Evolutionary conservation across 2,797 vertebrate genomes (phyloP).

Genomic region (Pygocentrus nattereri): DNA sequence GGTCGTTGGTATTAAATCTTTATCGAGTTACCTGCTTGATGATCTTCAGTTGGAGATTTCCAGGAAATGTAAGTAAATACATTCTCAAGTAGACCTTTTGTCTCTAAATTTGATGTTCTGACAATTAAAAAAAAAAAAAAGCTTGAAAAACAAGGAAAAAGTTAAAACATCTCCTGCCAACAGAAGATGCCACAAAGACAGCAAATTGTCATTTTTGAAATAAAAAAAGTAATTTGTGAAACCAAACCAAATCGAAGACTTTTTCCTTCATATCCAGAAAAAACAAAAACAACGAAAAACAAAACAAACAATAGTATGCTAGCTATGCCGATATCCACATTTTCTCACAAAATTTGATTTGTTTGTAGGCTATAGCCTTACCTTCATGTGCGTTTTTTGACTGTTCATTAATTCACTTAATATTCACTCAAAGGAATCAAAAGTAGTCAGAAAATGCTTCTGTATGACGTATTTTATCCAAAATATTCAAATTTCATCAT

Average conservation of each 20-base stretch:
- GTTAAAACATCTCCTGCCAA: conserved; percentile 67
- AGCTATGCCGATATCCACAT: conserved; percentile 85
- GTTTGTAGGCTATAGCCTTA: no score
- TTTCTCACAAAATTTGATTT: conserved; percentile 92
- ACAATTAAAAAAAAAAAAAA: conserved; percentile 48
- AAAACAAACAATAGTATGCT: conserved; percentile 84
- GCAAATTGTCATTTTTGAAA: conserved; percentile 17
- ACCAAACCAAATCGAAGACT: conserved; percentile 86
- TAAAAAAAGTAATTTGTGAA: conserved; percentile 84
- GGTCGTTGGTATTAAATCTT: background rate
- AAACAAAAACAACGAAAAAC: conserved; percentile 81
- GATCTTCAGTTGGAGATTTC: background rate
- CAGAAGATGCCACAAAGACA: conserved; percentile 9
- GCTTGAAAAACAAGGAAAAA: conserved; percentile 75
- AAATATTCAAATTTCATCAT: no score
- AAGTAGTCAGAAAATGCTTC: no score
- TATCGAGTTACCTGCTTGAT: background rate
- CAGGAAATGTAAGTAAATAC: background rate
- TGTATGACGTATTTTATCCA: no score
- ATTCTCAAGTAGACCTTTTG: background rate
- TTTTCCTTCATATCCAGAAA: conserved; percentile 85
- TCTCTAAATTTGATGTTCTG: conserved; percentile 25
- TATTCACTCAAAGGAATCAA: no score
- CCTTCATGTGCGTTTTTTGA: no score
- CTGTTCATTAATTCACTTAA: no score